A percentile compares a stretch with the other conserved stretches of the same genome.
These are phyloP conservation scores for Eremobia ochroleuca DNA, from an alignment of 2,888 invertebrate genomes.

Conservation along the genomic window DNA sequence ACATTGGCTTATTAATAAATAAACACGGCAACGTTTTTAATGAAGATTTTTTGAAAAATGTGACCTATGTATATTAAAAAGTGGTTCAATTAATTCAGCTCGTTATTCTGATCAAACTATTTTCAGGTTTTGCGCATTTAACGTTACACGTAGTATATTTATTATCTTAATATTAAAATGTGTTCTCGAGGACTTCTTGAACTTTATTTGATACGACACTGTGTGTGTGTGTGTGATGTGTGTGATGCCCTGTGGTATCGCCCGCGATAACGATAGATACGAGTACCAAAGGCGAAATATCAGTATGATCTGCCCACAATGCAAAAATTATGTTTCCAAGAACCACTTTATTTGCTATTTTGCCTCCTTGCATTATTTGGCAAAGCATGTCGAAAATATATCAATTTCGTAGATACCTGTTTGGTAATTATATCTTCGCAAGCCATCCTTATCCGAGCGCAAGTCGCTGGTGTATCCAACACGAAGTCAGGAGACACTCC, in stretches of 20 bases:
- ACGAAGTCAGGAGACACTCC: constrained; percentile 91
- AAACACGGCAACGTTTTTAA: too few relatives aligned
- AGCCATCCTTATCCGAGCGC: constrained; percentile 96
- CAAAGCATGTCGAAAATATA: constrained; percentile 1
- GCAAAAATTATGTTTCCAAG: not conserved
- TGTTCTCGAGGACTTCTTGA: not conserved
- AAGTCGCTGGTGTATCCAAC: constrained; percentile 96
- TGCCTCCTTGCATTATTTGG: not conserved
- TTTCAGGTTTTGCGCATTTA: too few relatives aligned
- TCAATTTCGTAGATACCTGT: constrained; percentile 89
- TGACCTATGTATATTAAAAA: too few relatives aligned
- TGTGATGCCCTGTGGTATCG: too few relatives aligned
- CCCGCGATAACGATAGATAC: not conserved
- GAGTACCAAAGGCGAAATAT: not conserved
- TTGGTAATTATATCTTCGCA: constrained; percentile 95
- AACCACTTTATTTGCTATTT: not conserved
- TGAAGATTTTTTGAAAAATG: too few relatives aligned
- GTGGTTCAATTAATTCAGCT: too few relatives aligned
- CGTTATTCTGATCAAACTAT: too few relatives aligned
- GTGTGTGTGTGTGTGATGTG: too few relatives aligned
- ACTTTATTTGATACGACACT: not conserved
- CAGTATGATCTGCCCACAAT: not conserved
- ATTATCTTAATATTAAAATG: not conserved
- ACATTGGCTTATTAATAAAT: too few relatives aligned
- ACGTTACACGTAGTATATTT: too few relatives aligned